These are phyloP conservation scores for Gastrophryne carolinensis DNA, from an alignment of 2,797 vertebrate species.

Conservation along the genomic window DNA sequence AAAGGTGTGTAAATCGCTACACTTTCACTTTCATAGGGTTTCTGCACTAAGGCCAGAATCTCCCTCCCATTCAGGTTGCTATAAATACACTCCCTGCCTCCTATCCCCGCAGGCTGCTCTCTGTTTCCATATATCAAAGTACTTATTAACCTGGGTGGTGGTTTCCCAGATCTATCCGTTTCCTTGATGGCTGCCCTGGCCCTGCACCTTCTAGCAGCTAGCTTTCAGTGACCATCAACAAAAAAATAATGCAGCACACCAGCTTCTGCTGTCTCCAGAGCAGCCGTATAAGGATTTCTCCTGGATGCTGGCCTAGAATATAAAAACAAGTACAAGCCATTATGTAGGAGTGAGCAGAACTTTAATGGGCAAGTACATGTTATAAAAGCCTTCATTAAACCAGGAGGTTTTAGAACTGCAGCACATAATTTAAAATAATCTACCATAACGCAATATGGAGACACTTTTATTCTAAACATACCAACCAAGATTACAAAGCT, in stretches of 20 bases:
- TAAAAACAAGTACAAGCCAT: not conserved
- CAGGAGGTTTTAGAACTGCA: too few species aligned
- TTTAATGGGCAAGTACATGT: not conserved
- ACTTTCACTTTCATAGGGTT: slow-evolving; percentile 17
- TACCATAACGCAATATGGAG: not conserved
- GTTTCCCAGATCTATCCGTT: slow-evolving; percentile 23
- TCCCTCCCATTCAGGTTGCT: slow-evolving; percentile 15
- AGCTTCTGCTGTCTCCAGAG: too few species aligned
- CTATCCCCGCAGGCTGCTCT: slow-evolving; percentile 25
- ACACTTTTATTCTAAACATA: not conserved
- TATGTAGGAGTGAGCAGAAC: not conserved
- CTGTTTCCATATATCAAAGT: slow-evolving; percentile 30
- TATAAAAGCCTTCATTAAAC: not conserved
- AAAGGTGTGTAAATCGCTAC: not conserved
- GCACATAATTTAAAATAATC: not conserved
- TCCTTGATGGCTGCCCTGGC: slow-evolving; percentile 22
- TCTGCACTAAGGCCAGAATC: not conserved
- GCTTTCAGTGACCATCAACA: not conserved
- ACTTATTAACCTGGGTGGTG: slow-evolving; percentile 31
- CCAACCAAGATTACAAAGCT: too few species aligned
- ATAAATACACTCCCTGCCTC: slow-evolving; percentile 25
- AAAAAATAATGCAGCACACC: not conserved
- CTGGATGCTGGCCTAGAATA: not conserved
- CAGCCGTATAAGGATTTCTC: not conserved
- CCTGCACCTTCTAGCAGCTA: not conserved